Percentiles rank a stretch among this genome's conserved stretches.
phyloP scores from a whole-genome alignment of 1,140 invertebrate species.

The Eciton burchellii region DNA sequence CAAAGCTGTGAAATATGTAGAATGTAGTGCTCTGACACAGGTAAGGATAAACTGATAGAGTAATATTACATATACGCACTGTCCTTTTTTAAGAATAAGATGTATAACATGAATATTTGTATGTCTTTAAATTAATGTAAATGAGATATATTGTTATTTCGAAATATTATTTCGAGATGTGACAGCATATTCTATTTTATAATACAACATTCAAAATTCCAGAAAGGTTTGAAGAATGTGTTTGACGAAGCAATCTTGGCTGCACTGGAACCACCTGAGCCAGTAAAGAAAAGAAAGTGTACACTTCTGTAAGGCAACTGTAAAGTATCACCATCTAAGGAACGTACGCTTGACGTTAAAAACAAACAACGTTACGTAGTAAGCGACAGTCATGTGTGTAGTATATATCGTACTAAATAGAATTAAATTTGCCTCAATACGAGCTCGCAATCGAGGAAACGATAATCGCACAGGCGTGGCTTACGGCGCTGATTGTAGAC shows the following conservation, averaged over 20 bases:
- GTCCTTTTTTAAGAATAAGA: neutral
- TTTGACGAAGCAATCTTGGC: slow-evolving; percentile 99
- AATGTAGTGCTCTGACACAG: slow-evolving; percentile 99
- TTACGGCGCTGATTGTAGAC: slow-evolving; percentile 52
- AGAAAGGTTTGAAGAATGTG: slow-evolving; percentile 99
- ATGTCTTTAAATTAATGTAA: neutral
- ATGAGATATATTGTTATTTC: neutral
- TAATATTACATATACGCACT: neutral
- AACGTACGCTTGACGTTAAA: slow-evolving; percentile 36
- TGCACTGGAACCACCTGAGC: slow-evolving; percentile 97
- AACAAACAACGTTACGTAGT: slow-evolving; percentile 48
- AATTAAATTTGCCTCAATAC: slow-evolving; percentile 51
- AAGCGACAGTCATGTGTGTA: slow-evolving; percentile 58
- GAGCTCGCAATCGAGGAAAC: slow-evolving; percentile 32
- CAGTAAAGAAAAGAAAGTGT: slow-evolving; percentile 96
- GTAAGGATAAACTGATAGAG: slow-evolving; percentile 83
- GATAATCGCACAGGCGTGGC: slow-evolving; percentile 44
- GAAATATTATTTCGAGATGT: neutral
- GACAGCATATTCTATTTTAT: neutral
- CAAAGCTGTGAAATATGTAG: slow-evolving; percentile 99
- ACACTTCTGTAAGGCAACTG: slow-evolving; percentile 90
- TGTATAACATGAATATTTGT: neutral
- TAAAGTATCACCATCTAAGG: slow-evolving; percentile 2
- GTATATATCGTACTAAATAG: slow-evolving; percentile 67
- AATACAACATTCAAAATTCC: slow-evolving; percentile 72